Conservation (phyloP, 2,113 vertebrate species). For the Podocnemis expansa region DNA sequence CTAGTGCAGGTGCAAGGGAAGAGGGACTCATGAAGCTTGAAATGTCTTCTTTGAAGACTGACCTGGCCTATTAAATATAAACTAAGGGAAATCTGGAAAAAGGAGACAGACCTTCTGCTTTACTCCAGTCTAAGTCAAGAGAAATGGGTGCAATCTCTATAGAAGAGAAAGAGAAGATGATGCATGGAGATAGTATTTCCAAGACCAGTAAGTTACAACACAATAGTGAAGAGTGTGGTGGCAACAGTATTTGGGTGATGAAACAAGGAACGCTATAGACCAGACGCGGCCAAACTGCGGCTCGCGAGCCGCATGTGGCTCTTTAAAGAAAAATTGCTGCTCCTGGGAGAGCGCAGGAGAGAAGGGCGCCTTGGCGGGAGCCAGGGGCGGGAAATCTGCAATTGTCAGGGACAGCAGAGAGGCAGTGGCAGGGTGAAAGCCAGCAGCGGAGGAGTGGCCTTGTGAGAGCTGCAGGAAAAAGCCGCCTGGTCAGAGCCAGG, state of each 20-base stretch:
- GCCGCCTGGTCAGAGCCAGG: too few relatives aligned
- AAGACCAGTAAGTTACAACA: not conserved
- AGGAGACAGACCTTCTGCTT: not conserved
- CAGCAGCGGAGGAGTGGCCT: too few relatives aligned
- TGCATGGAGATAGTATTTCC: not conserved
- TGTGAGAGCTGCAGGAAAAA: too few relatives aligned
- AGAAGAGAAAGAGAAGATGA: not conserved
- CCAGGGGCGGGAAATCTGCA: too few relatives aligned
- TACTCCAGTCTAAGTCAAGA: not conserved
- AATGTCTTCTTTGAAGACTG: not conserved
- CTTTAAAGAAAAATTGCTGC: too few relatives aligned
- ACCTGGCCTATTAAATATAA: not conserved
- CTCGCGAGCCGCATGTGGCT: too few relatives aligned
- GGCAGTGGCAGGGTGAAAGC: too few relatives aligned
- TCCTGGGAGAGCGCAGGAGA: too few relatives aligned
- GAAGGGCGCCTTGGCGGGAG: too few relatives aligned
- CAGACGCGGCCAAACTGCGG: too few relatives aligned
- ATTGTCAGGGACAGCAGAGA: too few relatives aligned
- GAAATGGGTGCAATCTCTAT: not conserved
- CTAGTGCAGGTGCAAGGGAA: not conserved
- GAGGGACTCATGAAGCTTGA: not conserved
- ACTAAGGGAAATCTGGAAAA: not conserved
- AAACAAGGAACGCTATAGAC: not conserved
- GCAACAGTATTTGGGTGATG: not conserved
- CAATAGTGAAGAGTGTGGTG: fast-evolving